Evolutionary conservation across 2,888 invertebrate genomes (phyloP).

Genomic region (Parasteatoda lunata): DNA sequence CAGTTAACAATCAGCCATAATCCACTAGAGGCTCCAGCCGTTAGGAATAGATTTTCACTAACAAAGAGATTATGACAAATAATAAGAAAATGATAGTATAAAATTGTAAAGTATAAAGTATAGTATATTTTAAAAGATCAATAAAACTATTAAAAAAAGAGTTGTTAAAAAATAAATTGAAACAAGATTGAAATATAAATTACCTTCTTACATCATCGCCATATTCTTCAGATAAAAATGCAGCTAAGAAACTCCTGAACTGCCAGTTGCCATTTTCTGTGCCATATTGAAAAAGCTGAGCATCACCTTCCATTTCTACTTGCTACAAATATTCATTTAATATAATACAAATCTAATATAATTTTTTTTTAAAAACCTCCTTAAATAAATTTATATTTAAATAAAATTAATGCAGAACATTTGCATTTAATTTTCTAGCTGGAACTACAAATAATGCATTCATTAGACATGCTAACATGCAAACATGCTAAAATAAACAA

Average conservation of each 20-base stretch:
- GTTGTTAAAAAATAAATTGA: neutral
- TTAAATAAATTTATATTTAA: no score
- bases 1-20: constrained; percentile 78
- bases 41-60: constrained; percentile 78
- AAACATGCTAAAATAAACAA: no score
- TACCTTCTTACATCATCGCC: constrained; percentile 60
- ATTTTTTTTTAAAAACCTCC: neutral
- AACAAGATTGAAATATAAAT: neutral
- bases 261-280: constrained; percentile 63
- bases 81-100: no score
- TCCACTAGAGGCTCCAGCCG: constrained; percentile 80
- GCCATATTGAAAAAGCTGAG: constrained; percentile 65
- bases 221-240: constrained; percentile 64
- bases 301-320: constrained; percentile 59
- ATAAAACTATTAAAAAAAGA: neutral
- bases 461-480: no score
- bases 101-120: neutral
- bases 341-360: neutral
- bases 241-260: constrained; percentile 60
- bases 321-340: constrained; percentile 30
- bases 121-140: neutral
- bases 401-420: no score
- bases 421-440: no score
- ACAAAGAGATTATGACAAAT: constrained; percentile 56
- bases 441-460: no score